phyloP scores from a whole-genome alignment of 2,797 vertebrate species.

The Ceyx erithaca region DNA sequence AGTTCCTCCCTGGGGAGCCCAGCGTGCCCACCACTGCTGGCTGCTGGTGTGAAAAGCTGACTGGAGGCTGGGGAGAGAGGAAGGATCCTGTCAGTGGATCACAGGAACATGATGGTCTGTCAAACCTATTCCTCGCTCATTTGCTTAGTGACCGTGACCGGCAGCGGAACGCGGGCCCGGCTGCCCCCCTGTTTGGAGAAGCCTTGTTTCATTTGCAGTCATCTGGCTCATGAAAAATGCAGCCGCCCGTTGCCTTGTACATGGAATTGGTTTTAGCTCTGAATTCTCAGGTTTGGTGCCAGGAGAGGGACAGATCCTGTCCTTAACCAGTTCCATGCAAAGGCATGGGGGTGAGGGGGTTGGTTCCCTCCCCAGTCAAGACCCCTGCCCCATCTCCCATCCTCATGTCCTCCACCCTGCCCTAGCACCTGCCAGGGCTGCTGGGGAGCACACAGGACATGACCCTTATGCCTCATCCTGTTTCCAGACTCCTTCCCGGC shows the following conservation, averaged over 20 bases:
- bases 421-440: background rate
- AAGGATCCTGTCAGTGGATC: background rate
- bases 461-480: accelerated
- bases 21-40: accelerated
- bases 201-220: slow-evolving; percentile 43
- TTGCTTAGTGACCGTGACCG: slow-evolving; percentile 27
- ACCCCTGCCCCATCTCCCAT: accelerated
- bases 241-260: background rate
- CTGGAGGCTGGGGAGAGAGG: background rate
- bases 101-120: background rate
- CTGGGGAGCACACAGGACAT: accelerated
- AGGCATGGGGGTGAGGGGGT: accelerated
- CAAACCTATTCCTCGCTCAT: slow-evolving; percentile 7
- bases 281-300: slow-evolving; percentile 19
- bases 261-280: slow-evolving; percentile 66
- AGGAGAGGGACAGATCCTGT: background rate
- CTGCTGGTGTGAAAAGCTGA: slow-evolving; percentile 38
- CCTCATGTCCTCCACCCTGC: background rate
- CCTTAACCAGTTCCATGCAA: accelerated
- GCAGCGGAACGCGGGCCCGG: accelerated
- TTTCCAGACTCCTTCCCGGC: background rate
- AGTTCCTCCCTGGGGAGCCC: background rate
- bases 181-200: background rate
- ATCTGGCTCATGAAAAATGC: slow-evolving; percentile 73
- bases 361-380: accelerated